phyloP scores from a whole-genome alignment of 2,113 vertebrate genomes.

The Apaloderma vittatum region DNA sequence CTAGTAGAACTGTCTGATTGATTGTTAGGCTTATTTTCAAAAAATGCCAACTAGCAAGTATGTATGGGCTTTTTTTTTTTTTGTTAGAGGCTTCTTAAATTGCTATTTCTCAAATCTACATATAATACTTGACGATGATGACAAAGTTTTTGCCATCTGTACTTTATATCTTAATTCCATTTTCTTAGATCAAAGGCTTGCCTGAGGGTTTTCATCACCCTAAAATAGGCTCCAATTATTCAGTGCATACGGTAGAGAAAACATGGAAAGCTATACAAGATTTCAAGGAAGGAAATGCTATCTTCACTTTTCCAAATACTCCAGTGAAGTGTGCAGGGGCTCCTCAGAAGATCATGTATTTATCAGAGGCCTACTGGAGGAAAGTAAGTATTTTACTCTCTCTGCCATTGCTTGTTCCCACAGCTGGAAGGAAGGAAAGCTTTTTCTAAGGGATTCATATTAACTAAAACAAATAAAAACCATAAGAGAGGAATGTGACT shows the following conservation, averaged over 20 bases:
- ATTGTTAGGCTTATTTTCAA: background rate
- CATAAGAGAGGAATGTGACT: background rate
- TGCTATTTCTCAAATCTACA: conserved; percentile 82
- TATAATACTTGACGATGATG: background rate
- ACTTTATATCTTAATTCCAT: conserved; percentile 14
- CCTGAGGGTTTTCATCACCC: conserved; percentile 91
- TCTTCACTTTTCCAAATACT: conserved; percentile 94
- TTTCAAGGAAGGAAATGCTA: conserved; percentile 93
- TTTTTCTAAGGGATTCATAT: background rate
- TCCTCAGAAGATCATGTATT: conserved; percentile 98
- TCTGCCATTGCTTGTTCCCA: background rate
- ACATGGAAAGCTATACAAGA: conserved; percentile 92
- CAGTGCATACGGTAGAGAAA: conserved; percentile 90
- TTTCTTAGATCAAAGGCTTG: conserved; percentile 92
- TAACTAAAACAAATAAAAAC: background rate
- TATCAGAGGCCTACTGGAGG: conserved; percentile 89
- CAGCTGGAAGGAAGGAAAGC: background rate
- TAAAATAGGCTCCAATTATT: conserved; percentile 97
- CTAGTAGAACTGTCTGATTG: background rate
- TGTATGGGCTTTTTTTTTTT: background rate
- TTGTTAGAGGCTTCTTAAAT: background rate
- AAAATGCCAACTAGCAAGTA: background rate
- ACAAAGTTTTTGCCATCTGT: background rate
- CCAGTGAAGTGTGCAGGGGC: conserved; percentile 96
- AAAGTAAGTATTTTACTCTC: conserved; percentile 81